Base-by-base conservation (phyloP, 1,140 invertebrate species). In the Littorina saxatilis region DNA sequence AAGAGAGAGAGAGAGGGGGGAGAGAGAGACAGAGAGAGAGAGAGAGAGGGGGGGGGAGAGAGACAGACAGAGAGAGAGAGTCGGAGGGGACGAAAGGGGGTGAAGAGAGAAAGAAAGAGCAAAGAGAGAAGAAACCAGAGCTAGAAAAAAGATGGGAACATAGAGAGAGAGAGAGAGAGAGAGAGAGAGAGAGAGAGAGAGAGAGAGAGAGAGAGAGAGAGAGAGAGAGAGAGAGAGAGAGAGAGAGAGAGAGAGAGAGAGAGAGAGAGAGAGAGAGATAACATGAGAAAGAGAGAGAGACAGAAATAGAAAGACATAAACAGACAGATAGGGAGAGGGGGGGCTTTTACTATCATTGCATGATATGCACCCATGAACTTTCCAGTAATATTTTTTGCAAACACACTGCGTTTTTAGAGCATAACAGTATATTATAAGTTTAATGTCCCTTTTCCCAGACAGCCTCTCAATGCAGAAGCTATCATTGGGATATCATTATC, bases 91-190 rank as follows among this genome's bases (percentile, higher is more conserved):
- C 5, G 20, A 7, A 23, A 29, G 20, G 58, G 20, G 58, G 23
- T 7, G 20, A 23, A 66, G 61, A 66, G 32, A 66, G 32, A 66
- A 66, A 66, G 23, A 9, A 27, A 66, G 23, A 66, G n/a, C 23
- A 66, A 5, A 29, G 61, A 47, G 43, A 47, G 43, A 5, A 47
- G 43, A 47, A 17, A 47, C 5, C 17, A 47, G 43, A 5, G n/a
- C 32, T 66, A 29, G 5, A 66, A 9, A 66, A 66, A 66, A 66
- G 61, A 5, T 29, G 43, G 7, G 3, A 43, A 66, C 27, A 32
- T 5, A 66, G 61, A 66, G 61, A 66, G 61, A 66, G 61, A 66
- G 61, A 66, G 29, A 66, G 61, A 66, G 61, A 66, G 61, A 66
- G n/a, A 66, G 61, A 66, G 61, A 66, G 29, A 32, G n/a, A 66